phyloP scores from a whole-genome alignment of 2,797 vertebrate species.

The Falco biarmicus region DNA sequence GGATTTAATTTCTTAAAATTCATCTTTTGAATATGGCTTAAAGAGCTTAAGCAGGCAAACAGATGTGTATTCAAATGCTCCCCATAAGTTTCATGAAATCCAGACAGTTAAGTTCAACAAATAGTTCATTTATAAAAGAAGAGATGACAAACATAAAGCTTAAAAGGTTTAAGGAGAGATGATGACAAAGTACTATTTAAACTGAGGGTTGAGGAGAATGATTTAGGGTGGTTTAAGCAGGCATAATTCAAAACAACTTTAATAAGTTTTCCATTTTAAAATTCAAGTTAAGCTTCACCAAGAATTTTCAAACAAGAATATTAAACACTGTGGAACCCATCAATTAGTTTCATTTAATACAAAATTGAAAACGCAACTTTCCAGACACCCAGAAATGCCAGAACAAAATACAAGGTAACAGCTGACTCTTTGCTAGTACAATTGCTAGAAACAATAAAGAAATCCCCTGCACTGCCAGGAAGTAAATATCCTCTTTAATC shows the following conservation, averaged over 20 bases:
- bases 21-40: not conserved
- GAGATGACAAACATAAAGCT: not conserved
- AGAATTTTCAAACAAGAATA: not conserved
- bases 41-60: not conserved
- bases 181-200: not conserved
- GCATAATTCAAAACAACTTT: not conserved
- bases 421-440: not conserved
- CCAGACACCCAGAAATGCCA: not conserved
- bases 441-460: not conserved
- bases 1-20: not conserved
- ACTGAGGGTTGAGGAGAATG: not conserved
- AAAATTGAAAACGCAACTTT: not conserved
- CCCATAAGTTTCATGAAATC: not conserved
- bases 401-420: not conserved
- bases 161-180: not conserved
- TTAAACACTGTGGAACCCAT: not conserved
- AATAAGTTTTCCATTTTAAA: not conserved
- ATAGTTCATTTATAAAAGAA: not conserved
- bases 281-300: not conserved
- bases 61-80: not conserved
- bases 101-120: not conserved
- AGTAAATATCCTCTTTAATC: not conserved
- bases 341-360: not conserved
- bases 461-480: not conserved
- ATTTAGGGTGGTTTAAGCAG: not conserved